Conservation (phyloP, 30 jellyfish, hydroid and myxozoan genomes). For the Turritopsis dohrnii region DNA sequence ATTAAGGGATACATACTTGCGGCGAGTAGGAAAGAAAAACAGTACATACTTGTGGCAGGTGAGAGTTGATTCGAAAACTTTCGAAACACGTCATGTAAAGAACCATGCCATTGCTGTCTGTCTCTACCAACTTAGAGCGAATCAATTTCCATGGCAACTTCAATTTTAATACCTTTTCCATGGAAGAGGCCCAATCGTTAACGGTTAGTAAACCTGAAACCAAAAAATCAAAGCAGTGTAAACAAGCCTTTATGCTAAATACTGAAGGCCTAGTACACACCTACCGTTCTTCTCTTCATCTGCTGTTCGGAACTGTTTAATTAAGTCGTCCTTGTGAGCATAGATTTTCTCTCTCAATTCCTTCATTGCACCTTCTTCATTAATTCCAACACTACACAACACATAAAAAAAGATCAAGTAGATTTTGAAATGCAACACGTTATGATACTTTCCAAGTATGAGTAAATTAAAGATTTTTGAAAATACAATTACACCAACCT, state of each 20-base stretch:
- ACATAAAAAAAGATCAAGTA: not conserved
- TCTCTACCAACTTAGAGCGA: conserved; percentile 44
- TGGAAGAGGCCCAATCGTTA: conserved; percentile 41
- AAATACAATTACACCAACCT: not conserved
- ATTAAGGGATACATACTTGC: no score
- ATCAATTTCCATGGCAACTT: conserved; percentile 61
- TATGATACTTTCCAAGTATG: not conserved
- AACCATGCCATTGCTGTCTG: conserved; percentile 47
- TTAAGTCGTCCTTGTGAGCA: conserved; percentile 44
- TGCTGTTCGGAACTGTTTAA: conserved; percentile 30
- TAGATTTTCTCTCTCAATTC: conserved; percentile 56
- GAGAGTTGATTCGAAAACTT: conserved; percentile 52
- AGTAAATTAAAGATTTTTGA: no score
- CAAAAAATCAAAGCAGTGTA: not conserved
- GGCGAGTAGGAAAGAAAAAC: not conserved
- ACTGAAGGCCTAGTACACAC: not conserved
- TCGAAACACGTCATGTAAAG: conserved; percentile 51
- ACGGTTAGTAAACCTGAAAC: conserved; percentile 37
- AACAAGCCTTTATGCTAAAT: no score
- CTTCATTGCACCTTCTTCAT: conserved; percentile 54
- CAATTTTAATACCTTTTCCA: conserved; percentile 45
- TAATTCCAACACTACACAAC: conserved; percentile 45
- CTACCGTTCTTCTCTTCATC: conserved; percentile 10
- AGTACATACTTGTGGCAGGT: conserved; percentile 50
- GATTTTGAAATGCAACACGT: not conserved